Conservation (phyloP, 2,888 invertebrate genomes). For the Meliscaeva auricollis region DNA sequence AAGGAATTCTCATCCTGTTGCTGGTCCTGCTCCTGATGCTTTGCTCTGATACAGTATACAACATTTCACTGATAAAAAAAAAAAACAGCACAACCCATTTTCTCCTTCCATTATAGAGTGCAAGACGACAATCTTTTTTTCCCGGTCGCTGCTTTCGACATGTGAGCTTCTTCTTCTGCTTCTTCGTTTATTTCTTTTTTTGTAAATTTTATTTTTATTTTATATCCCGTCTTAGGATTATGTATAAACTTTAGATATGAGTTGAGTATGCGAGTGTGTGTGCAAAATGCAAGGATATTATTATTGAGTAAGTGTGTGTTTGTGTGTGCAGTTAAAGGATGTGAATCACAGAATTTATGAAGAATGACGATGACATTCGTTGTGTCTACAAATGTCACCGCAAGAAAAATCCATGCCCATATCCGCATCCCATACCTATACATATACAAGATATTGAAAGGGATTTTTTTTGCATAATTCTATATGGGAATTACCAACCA, state of each 20-base stretch:
- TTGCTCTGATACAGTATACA: slow-evolving; percentile 27
- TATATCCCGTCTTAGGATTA: slow-evolving; percentile 45
- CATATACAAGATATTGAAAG: slow-evolving; percentile 29
- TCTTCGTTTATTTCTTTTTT: slow-evolving; percentile 14
- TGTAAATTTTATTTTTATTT: background rate
- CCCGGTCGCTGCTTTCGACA: slow-evolving; percentile 72
- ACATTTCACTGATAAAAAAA: background rate
- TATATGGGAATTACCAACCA: slow-evolving; percentile 51
- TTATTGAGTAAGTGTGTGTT: no score
- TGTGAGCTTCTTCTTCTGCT: slow-evolving; percentile 72
- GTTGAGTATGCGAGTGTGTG: background rate
- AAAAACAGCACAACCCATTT: slow-evolving; percentile 1
- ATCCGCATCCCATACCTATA: no score
- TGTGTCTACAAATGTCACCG: slow-evolving; percentile 76
- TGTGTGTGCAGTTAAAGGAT: slow-evolving; percentile 13
- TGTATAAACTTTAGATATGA: slow-evolving; percentile 43
- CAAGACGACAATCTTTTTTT: slow-evolving; percentile 70
- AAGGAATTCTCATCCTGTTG: slow-evolving; percentile 69
- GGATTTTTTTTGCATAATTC: slow-evolving; percentile 75
- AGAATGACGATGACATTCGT: slow-evolving; percentile 72
- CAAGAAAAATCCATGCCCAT: slow-evolving; percentile 70
- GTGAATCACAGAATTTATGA: slow-evolving; percentile 66
- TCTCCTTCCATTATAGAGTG: slow-evolving; percentile 8
- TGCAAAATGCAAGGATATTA: background rate
- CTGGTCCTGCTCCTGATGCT: slow-evolving; percentile 49